These are phyloP conservation scores for Diplazon laetatorius DNA, from an alignment of 2,888 invertebrate genomes.

Conservation along the genomic window DNA sequence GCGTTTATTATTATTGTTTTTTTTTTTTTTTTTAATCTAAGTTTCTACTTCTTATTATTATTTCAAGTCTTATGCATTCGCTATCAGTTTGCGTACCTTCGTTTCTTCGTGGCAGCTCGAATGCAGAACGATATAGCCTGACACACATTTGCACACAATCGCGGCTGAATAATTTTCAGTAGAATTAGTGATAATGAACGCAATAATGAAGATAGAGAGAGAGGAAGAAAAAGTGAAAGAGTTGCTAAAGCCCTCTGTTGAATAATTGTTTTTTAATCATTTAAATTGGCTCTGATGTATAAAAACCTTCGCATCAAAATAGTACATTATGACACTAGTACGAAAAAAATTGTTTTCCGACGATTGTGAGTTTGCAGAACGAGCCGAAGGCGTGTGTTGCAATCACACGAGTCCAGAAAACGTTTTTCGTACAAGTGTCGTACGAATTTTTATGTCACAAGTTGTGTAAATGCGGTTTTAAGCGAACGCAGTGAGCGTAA, in stretches of 20 bases:
- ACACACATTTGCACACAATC: conserved; percentile 55
- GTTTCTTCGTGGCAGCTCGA: conserved; percentile 57
- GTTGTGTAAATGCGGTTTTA: too few species aligned
- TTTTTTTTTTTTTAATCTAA: too few species aligned
- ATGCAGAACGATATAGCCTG: conserved; percentile 52
- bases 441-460: too few species aligned
- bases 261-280: conserved; percentile 53
- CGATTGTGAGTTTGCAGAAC: too few species aligned
- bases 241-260: conserved; percentile 49
- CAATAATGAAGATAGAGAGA: conserved; percentile 65
- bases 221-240: too few species aligned
- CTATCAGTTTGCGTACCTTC: conserved; percentile 49
- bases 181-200: conserved; percentile 62
- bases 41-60: conserved; percentile 28
- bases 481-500: too few species aligned
- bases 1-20: conserved; percentile 9
- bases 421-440: too few species aligned
- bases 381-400: too few species aligned
- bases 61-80: conserved; percentile 25
- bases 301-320: too few species aligned
- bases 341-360: too few species aligned
- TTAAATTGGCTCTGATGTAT: conserved; percentile 41
- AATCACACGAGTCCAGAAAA: too few species aligned
- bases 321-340: too few species aligned
- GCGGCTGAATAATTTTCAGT: conserved; percentile 58